Percentiles rank a stretch among this genome's conserved stretches.
Evolutionary conservation across 2,113 vertebrate genomes (phyloP).

Genomic region (Columbina picui): DNA sequence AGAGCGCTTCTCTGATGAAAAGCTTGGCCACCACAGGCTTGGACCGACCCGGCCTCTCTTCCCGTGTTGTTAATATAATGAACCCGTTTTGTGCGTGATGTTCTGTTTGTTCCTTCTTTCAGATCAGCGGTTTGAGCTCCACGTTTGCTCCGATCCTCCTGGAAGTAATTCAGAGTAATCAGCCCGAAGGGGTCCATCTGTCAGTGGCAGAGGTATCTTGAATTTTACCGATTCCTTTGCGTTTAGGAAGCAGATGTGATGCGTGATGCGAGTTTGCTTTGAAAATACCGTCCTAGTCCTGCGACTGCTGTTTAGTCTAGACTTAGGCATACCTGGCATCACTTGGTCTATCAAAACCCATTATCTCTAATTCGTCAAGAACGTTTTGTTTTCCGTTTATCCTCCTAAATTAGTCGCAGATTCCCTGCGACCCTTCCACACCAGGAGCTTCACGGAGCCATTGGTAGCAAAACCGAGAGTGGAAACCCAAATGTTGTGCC

Average conservation of each 20-base stretch:
- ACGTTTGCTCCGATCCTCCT: constrained; percentile 83
- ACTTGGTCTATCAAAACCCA: not conserved
- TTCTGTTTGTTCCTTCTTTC: constrained; percentile 17
- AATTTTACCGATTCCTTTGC: not conserved
- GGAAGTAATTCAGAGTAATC: constrained; percentile 86
- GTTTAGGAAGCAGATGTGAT: not conserved
- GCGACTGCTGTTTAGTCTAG: not conserved
- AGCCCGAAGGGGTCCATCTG: constrained; percentile 90
- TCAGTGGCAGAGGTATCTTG: constrained; percentile 82
- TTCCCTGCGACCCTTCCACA: not conserved
- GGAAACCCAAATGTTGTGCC: not conserved
- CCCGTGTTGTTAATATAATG: not conserved
- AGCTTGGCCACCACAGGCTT: not conserved
- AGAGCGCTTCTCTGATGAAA: not conserved
- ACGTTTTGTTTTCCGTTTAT: not conserved
- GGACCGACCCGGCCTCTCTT: not conserved
- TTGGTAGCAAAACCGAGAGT: not conserved
- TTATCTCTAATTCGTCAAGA: not conserved
- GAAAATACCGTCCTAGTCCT: not conserved
- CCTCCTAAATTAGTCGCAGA: not conserved
- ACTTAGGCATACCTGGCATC: accelerated
- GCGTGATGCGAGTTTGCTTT: not conserved
- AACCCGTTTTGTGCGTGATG: not conserved
- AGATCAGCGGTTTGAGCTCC: constrained; percentile 82
- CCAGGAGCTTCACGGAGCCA: not conserved